Evolutionary conservation across 2,113 vertebrate species (phyloP).

Genomic region (Scartelaos histophorus): DNA sequence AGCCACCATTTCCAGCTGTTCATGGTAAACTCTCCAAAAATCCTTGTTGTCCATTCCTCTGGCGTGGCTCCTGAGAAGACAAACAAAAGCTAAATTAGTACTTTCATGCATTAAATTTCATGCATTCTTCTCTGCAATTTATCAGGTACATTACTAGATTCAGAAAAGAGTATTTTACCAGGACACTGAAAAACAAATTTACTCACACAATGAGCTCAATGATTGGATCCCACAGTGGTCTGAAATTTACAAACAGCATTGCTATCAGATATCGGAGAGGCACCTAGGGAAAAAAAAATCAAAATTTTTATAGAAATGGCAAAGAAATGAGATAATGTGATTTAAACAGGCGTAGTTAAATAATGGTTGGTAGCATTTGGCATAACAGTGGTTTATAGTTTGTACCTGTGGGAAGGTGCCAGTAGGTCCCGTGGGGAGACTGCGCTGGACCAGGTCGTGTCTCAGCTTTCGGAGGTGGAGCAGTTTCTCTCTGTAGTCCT

Average conservation of each 20-base stretch:
- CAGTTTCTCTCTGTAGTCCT: constrained; percentile 94
- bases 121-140: no score
- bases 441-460: constrained; percentile 82
- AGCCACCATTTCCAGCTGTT: constrained; percentile 90
- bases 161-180: no score
- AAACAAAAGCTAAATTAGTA: neutral
- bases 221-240: constrained; percentile 90
- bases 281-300: constrained; percentile 74
- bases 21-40: constrained; percentile 91
- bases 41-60: constrained; percentile 93
- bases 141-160: no score
- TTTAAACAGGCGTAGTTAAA: neutral
- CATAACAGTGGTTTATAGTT: neutral
- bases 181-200: no score
- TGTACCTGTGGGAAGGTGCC: constrained; percentile 82
- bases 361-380: neutral
- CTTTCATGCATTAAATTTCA: no score
- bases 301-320: no score
- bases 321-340: neutral
- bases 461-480: constrained; percentile 91
- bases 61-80: constrained; percentile 83
- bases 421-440: constrained; percentile 72
- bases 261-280: constrained; percentile 91
- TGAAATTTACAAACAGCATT: constrained; percentile 97
- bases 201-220: constrained; percentile 93